Base-by-base conservation (phyloP, 2,797 vertebrate species). In the Paramormyrops hopkinsi region DNA sequence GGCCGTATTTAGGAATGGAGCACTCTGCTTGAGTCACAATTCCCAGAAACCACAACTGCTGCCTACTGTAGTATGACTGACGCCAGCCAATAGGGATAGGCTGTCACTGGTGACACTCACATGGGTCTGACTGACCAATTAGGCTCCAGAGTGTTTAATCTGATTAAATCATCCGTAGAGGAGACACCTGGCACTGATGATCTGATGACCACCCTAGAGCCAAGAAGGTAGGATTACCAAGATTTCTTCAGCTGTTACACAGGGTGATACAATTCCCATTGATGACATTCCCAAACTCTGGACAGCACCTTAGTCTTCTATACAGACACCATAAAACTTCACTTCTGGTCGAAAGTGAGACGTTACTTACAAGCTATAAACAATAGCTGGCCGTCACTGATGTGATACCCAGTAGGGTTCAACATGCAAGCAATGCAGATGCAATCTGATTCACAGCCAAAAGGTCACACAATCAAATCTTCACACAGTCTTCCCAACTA, bases 401-500 rank as follows among this genome's bases (percentile, higher is more conserved):
- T 19, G 73, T n/a, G 37, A 79, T 41, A 44, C 76, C 41, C 76
- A n/a, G 41, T 46, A 46, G 3, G 76, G 41, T 82, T 46, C 41
- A 19, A 82, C 76, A 82, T 37, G 76, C 19, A 82, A 82, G 19
- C 76, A 82, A 82, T 82, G 76, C 76, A 82, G 41, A n/a, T 82
- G n/a, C 46, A 44, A 82, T 82, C 19, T 82, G 76, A 46, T 46
- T 8, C 22, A 41, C 41, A n/a, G 17, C 17, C 41, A n/a, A n/a
- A 7, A 46, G 2, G 76, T 82, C 76, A 46, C 76, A 82, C 14
- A 22, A n/a, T 82, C 19, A 48, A 51, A 14, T 48, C 48, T 84
- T 2, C 46, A 84, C 9, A 51, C 44, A 14, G 5, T 51, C 83
- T 14, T 25, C n/a, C 46, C 44, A 48, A 17, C 19, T 6, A 22